Conservation (phyloP, 2,113 vertebrate species). For the Phasianus colchicus region DNA sequence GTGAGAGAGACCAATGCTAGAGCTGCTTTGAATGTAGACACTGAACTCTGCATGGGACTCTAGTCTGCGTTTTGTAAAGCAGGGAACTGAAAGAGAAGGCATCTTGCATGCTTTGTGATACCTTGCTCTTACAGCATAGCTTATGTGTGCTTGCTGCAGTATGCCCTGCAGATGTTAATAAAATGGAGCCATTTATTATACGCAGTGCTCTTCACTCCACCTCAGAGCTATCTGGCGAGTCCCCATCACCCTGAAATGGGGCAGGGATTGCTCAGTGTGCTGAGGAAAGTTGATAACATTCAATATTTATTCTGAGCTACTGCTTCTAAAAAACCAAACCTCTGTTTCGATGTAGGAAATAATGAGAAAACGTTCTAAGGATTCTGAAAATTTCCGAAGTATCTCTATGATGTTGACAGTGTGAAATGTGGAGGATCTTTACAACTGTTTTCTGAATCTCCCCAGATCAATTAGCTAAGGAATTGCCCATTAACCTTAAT, state of each 20-base stretch:
- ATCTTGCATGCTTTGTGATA: background rate
- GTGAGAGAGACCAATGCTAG: background rate
- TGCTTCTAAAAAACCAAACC: background rate
- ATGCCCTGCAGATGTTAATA: background rate
- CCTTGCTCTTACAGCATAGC: background rate
- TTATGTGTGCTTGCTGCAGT: background rate
- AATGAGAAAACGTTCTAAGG: background rate
- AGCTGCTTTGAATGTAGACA: background rate
- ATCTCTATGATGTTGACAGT: background rate
- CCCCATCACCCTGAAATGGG: background rate
- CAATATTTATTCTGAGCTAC: background rate
- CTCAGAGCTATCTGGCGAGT: background rate
- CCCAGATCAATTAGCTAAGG: background rate
- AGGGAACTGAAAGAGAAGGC: background rate
- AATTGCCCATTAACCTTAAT: background rate
- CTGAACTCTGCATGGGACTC: background rate
- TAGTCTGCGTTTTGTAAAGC: background rate
- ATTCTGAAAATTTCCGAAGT: background rate
- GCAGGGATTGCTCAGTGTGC: background rate
- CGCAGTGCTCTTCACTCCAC: background rate
- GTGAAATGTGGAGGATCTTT: background rate
- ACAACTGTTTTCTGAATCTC: background rate
- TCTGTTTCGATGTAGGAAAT: background rate
- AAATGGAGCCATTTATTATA: background rate
- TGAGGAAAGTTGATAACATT: background rate